These are phyloP conservation scores for Drosophila aff. DNA, from an alignment of 1,140 invertebrate genomes.

Conservation along the genomic window DNA sequence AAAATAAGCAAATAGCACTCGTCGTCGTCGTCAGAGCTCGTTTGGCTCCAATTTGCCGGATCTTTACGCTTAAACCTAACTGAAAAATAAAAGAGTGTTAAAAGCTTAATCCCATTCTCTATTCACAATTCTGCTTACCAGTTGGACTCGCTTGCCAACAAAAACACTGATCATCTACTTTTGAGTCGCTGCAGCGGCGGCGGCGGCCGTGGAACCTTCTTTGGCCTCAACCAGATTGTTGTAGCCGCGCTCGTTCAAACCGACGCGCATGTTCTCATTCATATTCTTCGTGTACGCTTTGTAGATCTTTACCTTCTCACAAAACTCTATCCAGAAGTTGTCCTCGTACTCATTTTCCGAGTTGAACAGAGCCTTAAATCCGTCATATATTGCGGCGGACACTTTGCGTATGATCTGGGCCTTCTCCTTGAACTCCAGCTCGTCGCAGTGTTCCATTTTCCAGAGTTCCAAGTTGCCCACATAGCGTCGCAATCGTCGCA, in stretches of 20 bases:
- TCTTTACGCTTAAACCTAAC: slow-evolving; percentile 29
- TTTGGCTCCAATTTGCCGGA: slow-evolving; percentile 6
- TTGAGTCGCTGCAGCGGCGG: neutral
- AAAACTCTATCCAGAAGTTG: slow-evolving; percentile 88
- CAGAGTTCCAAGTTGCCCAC: slow-evolving; percentile 91
- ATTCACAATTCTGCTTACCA: neutral
- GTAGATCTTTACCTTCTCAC: slow-evolving; percentile 86
- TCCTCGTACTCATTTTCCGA: slow-evolving; percentile 51
- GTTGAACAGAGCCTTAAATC: slow-evolving; percentile 86
- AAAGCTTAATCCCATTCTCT: neutral
- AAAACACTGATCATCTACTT: slow-evolving; percentile 25
- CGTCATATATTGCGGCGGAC: slow-evolving; percentile 88
- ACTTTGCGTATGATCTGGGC: slow-evolving; percentile 89
- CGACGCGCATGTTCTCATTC: slow-evolving; percentile 86
- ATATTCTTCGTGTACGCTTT: slow-evolving; percentile 87
- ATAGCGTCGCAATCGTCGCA: slow-evolving; percentile 90
- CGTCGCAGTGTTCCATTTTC: slow-evolving; percentile 88
- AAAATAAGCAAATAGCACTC: slow-evolving; percentile 34
- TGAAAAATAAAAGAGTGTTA: neutral
- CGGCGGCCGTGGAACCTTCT: slow-evolving; percentile 1
- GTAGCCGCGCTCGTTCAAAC: slow-evolving; percentile 84
- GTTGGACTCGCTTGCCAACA: neutral
- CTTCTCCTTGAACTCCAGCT: slow-evolving; percentile 88
- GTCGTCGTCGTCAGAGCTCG: slow-evolving; percentile 12
- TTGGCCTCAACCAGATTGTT: slow-evolving; percentile 54